Evolutionary conservation across 2,113 vertebrate genomes (phyloP).

Genomic region (Corvus moneduloides): DNA sequence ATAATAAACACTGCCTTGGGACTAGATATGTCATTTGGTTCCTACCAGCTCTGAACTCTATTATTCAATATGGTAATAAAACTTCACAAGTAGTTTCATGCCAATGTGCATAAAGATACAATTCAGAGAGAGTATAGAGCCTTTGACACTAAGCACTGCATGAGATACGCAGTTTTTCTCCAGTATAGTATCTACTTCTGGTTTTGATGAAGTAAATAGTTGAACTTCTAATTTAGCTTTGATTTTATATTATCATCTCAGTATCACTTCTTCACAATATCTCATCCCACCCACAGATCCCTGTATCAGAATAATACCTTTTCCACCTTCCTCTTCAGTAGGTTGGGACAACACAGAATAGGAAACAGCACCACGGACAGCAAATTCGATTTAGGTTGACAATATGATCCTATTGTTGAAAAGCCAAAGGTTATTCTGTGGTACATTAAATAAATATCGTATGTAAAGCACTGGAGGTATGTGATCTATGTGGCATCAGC

Average conservation of each 20-base stretch:
- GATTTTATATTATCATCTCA: not conserved
- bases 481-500: not conserved
- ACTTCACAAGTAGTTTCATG: not conserved
- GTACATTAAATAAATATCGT: not conserved
- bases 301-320: not conserved
- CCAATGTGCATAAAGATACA: not conserved
- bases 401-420: not conserved
- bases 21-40: not conserved
- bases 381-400: not conserved
- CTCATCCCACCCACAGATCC: not conserved
- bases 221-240: constrained; percentile 21
- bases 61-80: constrained; percentile 19
- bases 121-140: not conserved
- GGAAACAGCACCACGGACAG: not conserved
- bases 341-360: not conserved
- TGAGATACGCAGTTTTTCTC: not conserved
- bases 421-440: not conserved
- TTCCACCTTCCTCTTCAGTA: not conserved
- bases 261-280: not conserved
- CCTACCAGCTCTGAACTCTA: not conserved
- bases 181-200: not conserved
- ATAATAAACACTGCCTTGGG: not conserved
- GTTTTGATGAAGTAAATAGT: not conserved
- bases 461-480: not conserved
- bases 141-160: not conserved